Evolutionary conservation across 1,140 invertebrate species (phyloP), one percentile per base, ranked within the genome.

Genomic region (Doryteuthis pealeii): DNA sequence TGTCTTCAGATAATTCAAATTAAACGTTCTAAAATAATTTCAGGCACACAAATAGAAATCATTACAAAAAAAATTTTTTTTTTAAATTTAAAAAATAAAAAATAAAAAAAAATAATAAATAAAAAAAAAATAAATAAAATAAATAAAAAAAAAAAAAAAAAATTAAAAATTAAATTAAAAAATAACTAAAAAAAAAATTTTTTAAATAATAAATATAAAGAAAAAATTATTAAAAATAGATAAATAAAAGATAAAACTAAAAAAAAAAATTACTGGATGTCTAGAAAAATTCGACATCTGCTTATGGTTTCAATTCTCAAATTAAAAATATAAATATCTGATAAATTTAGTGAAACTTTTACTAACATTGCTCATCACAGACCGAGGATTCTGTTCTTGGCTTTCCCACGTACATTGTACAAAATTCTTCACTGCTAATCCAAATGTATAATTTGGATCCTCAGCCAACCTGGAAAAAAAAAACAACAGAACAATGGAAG

Each of bases 351-450:
- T n/a, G n/a, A n/a, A n/a, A n/a, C n/a, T n/a, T n/a, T n/a, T n/a
- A n/a, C n/a, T 85, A 78, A 97, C 96, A 86, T 96, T 96, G 76
- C 95, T 91, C 93, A 96, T 95, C 18, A 96, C 93, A 58, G 95
- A 90, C 82, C 94, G 93, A 8, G 96, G 95, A 82, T 93, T 95
- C 3, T 91, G 92, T 83, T 98, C 96, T 67, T 93, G 93, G 1
- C 94, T 94, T 81, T 98, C 96, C 78, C 93, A 91, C 0, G 96
- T 98, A 88, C 96, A 98, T 65, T 94, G 92, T 71, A 98, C 96
- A 85, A 98, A 98, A 88, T 97, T 95, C 82, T 96, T 93, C 73
- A 97, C 94, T 79, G 95, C 95, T 85, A 94, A 93, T 30, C 94
- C 94, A 80, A 87, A 87, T 65, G 79, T 85, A 67, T 82, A 84